Base-by-base conservation (phyloP, 1,140 invertebrate genomes). In the Heliconius himera region DNA sequence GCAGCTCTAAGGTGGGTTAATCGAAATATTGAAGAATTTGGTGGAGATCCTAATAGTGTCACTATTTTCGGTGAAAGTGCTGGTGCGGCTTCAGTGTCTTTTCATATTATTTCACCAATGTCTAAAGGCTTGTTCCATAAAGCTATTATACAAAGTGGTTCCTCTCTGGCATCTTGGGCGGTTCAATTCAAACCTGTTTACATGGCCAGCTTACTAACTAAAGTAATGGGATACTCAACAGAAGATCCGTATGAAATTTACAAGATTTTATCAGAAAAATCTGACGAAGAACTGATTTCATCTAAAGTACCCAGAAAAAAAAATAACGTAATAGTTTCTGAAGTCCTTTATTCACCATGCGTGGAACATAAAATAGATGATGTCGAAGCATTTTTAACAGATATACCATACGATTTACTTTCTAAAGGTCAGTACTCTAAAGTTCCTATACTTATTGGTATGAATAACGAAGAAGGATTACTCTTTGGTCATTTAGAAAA, bases 141-240 rank as follows among this genome's bases (percentile, higher is more conserved):
- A 41, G 95, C 94, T 4, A 96, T 96, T 20, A 87, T 92, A 54
- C 95, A 96, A 84, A 96, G 95, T 88, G 95, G 95, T 16, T 95
- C 95, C 0, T 94, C 95, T 0, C 81, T 95, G 29, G 86, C 87
- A 20, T 85, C 92, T 11, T 94, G 91, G 89, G 85, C 89, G 0
- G 87, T 92, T 20, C 85, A 92, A 49, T 88, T 82, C 36, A 85
- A 83, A 49, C 90, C 91, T 4, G 76, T 88, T 1, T 88, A 82
- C 70, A 85, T 89, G 81, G 89, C 93, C 33, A 85, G 85, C 72
- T 83, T 90, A 26, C 72, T 91, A n/a, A 87, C 89, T 0, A 90
- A 89, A 82, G 81, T 75, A 26, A 88, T 92, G 86, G 83, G 86
- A 3, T 82, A 89, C 71, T 76, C 83, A 26, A 87, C 87, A 3